These are phyloP conservation scores for Phrynocephalus versicolor DNA, from an alignment of 2,113 vertebrate species.

Conservation along the genomic window DNA sequence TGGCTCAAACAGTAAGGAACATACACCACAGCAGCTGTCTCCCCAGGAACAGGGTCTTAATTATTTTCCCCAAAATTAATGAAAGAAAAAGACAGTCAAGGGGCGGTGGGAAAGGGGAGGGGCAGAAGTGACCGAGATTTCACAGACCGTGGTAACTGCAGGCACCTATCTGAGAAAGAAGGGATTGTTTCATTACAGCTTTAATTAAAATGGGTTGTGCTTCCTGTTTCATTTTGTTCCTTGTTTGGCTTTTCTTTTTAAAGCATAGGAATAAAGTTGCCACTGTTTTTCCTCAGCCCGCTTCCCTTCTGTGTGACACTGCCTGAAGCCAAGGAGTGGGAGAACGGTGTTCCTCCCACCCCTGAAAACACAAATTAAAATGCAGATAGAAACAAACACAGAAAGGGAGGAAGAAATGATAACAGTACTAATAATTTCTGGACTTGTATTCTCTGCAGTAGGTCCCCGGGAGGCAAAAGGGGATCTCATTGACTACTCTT, in stretches of 20 bases:
- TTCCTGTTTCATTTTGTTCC: conserved; percentile 57
- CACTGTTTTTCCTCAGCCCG: conserved; percentile 9
- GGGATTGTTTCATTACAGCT: conserved; percentile 49
- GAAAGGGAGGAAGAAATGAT: conserved; percentile 21
- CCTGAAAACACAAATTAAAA: conserved; percentile 34
- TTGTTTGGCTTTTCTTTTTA: conserved; percentile 38
- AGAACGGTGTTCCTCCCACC: conserved; percentile 51
- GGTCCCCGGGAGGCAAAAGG: conserved; percentile 48
- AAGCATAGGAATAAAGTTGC: conserved; percentile 12
- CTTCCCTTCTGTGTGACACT: conserved; percentile 16
- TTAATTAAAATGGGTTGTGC: conserved; percentile 50
- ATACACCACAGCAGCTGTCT: conserved; percentile 46
- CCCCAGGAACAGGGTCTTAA: conserved; percentile 35
- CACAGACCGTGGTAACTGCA: conserved; percentile 53
- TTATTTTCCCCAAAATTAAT: conserved; percentile 22
- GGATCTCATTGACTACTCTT: conserved; percentile 26
- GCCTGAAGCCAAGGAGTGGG: conserved; percentile 39
- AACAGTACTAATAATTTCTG: conserved; percentile 19
- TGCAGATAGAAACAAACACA: conserved; percentile 33
- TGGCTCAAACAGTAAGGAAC: conserved; percentile 41
- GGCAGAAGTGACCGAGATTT: conserved; percentile 46
- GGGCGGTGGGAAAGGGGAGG: no score
- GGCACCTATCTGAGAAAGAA: conserved; percentile 47
- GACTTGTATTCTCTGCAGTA: conserved; percentile 43
- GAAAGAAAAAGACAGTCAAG: conserved; percentile 32